Evolutionary conservation across 2,888 invertebrate species (phyloP).

Genomic region (Dicyrtoma fusca): DNA sequence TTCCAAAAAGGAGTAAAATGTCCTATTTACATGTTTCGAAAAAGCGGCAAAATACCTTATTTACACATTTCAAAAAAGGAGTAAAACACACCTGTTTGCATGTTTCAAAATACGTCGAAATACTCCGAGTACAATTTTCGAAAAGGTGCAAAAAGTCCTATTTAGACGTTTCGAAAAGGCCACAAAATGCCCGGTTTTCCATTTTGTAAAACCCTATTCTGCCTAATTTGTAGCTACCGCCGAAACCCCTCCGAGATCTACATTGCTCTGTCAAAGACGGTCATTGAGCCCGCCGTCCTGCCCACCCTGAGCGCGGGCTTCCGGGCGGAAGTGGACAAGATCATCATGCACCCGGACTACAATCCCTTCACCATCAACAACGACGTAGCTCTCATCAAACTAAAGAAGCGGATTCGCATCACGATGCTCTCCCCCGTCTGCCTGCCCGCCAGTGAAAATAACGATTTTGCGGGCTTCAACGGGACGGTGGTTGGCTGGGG

Average conservation of each 20-base stretch:
- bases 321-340: constrained; percentile 22
- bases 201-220: neutral
- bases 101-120: too few species aligned
- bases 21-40: too few species aligned
- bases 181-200: neutral
- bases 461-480: constrained; percentile 42
- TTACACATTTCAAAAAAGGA: too few species aligned
- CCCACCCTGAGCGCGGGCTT: neutral
- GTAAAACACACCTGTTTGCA: too few species aligned
- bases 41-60: too few species aligned
- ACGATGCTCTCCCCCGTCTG: constrained; percentile 47
- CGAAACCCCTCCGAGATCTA: constrained; percentile 41
- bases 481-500: constrained; percentile 52
- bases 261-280: neutral
- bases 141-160: neutral
- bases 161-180: neutral
- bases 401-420: constrained; percentile 22
- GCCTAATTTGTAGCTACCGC: constrained; percentile 35
- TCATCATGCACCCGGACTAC: constrained; percentile 50
- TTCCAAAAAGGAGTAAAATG: too few species aligned
- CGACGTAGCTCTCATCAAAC: constrained; percentile 53
- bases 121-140: too few species aligned
- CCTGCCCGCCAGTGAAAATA: constrained; percentile 48
- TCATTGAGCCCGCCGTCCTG: neutral
- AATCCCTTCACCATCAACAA: constrained; percentile 39